Base-by-base conservation (phyloP, 2,797 vertebrate genomes). In the Acanthis flammea region DNA sequence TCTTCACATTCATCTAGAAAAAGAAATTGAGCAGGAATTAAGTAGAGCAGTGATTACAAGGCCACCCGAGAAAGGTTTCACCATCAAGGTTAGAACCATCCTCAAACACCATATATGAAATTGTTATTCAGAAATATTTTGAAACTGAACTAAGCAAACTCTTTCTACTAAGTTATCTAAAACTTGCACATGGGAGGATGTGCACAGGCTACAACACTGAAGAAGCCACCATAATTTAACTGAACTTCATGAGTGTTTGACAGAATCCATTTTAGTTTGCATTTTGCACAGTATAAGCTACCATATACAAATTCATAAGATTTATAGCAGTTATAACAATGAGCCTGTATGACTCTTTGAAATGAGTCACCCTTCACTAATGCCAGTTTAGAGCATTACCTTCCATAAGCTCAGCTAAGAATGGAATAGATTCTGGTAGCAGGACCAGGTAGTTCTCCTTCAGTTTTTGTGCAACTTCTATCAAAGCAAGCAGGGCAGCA, bases 371-470 rank as follows among this genome's bases (percentile, higher is more conserved):
- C 4, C 8, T 42, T 42, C 18, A 45, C 31, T 60, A 48, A 50
- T n/a, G 33, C 15, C 17, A 17, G 21, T 77, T 53, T 19, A 83
- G 42, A 91, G n/a, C 33, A 68, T 98, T 97, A 99, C 99, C 99
- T 98, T 99, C 99, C 99, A 99, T 99, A 48, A 99, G 96, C 48
- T 99, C 99, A 21, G 99, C 99, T 97, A 99, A 97, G 98, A 99
- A 99, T 4, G 99, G 99, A 94, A 99, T 98, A 79, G 99, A 99
- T 95, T 99, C 99, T 2, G 99, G 99, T 15, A 99, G 98, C 53
- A 99, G 97, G 31, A 98, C 97, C 90, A 99, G 97, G 79, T 99
- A 99, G 97, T 99, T 99, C 97, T 99, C 99, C 94, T 98, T 99
- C 35, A 99, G 98, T 90, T 98, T 99, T 45, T 98, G 96, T 5